phyloP scores from a whole-genome alignment of 2,888 invertebrate genomes.

The Lacanobia wlatinum region DNA sequence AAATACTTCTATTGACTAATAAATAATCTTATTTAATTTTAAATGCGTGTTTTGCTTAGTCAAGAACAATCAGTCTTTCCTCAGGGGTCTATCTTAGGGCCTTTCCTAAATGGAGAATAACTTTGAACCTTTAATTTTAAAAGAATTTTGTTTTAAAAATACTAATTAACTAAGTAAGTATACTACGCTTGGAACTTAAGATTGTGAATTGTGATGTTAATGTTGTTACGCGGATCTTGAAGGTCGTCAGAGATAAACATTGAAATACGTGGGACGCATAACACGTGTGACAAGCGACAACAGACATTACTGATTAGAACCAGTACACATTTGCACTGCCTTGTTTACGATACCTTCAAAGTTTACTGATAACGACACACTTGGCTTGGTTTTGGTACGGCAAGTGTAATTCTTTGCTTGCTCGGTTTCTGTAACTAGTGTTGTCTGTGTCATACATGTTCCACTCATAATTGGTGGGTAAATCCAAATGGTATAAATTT shows the following conservation, averaged over 20 bases:
- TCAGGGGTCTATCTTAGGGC: background rate
- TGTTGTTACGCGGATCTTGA: conserved; percentile 49
- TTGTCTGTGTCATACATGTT: background rate
- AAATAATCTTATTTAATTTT: background rate
- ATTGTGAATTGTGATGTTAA: conserved; percentile 24
- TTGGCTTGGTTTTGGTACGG: conserved; percentile 31
- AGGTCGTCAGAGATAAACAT: conserved; percentile 65
- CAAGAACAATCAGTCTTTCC: background rate
- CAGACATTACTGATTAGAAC: conserved; percentile 53
- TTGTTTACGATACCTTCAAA: conserved; percentile 37
- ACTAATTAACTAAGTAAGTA: conserved; percentile 8
- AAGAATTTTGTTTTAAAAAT: background rate
- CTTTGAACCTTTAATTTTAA: background rate
- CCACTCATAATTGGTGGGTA: conserved; percentile 7
- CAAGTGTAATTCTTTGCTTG: conserved; percentile 24
- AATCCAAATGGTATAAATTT: background rate
- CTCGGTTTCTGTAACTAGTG: background rate
- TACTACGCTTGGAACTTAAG: conserved; percentile 19
- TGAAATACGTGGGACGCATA: conserved; percentile 48
- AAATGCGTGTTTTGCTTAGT: background rate
- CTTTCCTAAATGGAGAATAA: background rate
- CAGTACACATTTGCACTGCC: conserved; percentile 29
- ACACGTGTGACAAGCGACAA: conserved; percentile 49
- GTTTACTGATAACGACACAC: conserved; percentile 28
- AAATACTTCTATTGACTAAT: background rate